These are phyloP conservation scores for Spilarctia lutea DNA, from an alignment of 2,888 invertebrate species.

Conservation along the genomic window DNA sequence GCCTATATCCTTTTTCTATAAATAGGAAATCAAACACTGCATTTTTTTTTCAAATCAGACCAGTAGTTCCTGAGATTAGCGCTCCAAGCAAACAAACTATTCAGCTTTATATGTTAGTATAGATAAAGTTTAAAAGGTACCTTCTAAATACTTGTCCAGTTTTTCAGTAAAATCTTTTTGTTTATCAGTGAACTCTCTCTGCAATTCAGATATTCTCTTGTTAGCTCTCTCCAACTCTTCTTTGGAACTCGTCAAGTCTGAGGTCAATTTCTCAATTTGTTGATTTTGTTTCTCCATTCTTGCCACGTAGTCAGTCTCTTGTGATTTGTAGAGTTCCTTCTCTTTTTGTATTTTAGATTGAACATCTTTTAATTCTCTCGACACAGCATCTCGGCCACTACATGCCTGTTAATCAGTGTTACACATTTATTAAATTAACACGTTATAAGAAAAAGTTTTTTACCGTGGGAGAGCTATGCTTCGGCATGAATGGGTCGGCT, in stretches of 20 bases:
- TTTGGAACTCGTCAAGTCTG: slow-evolving; percentile 78
- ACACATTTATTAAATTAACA: background rate
- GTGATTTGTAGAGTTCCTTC: slow-evolving; percentile 70
- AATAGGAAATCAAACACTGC: no score
- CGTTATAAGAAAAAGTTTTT: no score
- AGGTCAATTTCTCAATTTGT: slow-evolving; percentile 80
- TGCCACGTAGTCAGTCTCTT: slow-evolving; percentile 79
- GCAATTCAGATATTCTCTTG: slow-evolving; percentile 85
- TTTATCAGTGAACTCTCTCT: slow-evolving; percentile 84
- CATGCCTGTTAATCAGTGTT: slow-evolving; percentile 79
- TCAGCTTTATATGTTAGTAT: no score
- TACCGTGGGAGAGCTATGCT: no score
- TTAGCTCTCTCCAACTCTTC: slow-evolving; percentile 86
- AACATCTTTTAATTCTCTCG: slow-evolving; percentile 85
- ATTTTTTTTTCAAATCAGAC: no score
- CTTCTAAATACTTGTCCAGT: slow-evolving; percentile 76
- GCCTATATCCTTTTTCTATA: no score
- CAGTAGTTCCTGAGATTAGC: no score
- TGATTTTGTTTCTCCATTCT: slow-evolving; percentile 84
- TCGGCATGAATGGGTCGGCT: no score
- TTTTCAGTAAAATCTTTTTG: slow-evolving; percentile 82
- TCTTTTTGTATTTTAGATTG: slow-evolving; percentile 76
- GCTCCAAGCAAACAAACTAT: no score
- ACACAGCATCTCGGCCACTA: slow-evolving; percentile 86
- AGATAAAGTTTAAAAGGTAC: slow-evolving; percentile 43